Conservation (phyloP, 1,140 invertebrate species). For the Hylaeus volcanicus region DNA sequence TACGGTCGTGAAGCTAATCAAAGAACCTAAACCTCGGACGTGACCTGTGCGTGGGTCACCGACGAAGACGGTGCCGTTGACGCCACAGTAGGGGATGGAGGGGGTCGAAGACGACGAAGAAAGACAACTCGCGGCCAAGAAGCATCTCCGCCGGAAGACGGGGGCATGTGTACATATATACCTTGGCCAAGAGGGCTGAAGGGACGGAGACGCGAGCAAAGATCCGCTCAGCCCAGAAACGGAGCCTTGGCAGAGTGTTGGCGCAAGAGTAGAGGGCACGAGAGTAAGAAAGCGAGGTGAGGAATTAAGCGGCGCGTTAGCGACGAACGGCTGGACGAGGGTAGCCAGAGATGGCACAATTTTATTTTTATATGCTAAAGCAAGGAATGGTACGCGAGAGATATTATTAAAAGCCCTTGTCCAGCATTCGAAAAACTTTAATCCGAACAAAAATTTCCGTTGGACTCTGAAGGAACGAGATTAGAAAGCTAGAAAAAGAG, state of each 20-base stretch:
- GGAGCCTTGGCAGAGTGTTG: neutral
- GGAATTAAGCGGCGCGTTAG: slow-evolving; percentile 23
- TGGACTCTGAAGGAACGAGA: neutral
- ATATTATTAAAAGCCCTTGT: too few species aligned
- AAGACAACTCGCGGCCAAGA: neutral
- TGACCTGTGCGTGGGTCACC: too few species aligned
- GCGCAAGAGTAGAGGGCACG: too few species aligned
- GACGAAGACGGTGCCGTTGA: neutral
- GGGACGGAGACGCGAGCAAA: slow-evolving; percentile 5
- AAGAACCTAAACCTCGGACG: too few species aligned
- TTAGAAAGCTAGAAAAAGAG: slow-evolving; percentile 3
- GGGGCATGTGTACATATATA: neutral
- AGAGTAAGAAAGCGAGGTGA: slow-evolving; percentile 9
- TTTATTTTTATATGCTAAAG: too few species aligned
- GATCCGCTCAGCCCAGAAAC: neutral
- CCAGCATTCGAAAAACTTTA: too few species aligned
- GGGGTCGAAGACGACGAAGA: too few species aligned
- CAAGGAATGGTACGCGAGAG: too few species aligned
- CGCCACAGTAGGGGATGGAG: neutral
- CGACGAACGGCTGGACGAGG: neutral
- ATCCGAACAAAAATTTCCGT: neutral
- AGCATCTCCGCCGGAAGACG: neutral
- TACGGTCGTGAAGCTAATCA: too few species aligned
- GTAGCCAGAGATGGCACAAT: neutral
- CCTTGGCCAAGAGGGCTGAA: neutral